Evolutionary conservation across 2,797 vertebrate genomes (phyloP), one percentile per base, ranked within the genome.

Genomic region (Enteromius thamalakanensis): DNA sequence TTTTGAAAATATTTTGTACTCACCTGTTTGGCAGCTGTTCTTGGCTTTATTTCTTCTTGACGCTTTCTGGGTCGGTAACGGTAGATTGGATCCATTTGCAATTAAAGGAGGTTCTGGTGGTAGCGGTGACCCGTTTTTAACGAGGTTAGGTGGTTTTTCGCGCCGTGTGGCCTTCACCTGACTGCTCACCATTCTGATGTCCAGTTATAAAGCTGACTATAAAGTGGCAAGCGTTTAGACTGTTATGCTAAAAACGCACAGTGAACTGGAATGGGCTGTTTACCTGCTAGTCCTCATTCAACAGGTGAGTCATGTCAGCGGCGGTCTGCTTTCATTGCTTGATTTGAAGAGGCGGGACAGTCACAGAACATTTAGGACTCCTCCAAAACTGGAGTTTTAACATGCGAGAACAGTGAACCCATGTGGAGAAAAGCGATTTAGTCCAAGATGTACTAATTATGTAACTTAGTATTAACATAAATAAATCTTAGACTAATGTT

Each of bases 1-100:
- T 32, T 34, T 3, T 32, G 1, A 8, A 34, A n/a, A 29, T 21
- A 10, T 40, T n/a, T 40, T 64, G n/a, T 79, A 34, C 80, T 19
- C 51, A 88, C 87, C 87, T 85, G 23, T 75, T 68, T 23, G 58
- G 1, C 42, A 9, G 62, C 23, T 68, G 47, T 21, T 65, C 60
- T 37, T 26, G 12, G 4, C 17, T 23, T 67, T 42, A 17, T 29
- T 32, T 0, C 76, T 14, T 49, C n/a, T n/a, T 26, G 60, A 26
- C 0, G 11, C 11, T 42, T 65, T 80, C 26, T 83, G 62, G 1
- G 80, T 71, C 5, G 53, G 12, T 51, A 23, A 49, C 6, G 75
- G 78, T 65, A 42, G 65, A 64, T 71, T 83, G 10, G 53, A 45
- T 81, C 32, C 75, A 29, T 72, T 60, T 51, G 15, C 71, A 8